These are phyloP conservation scores for Campaea margaritaria DNA, from an alignment of 2,888 invertebrate species.

Conservation along the genomic window DNA sequence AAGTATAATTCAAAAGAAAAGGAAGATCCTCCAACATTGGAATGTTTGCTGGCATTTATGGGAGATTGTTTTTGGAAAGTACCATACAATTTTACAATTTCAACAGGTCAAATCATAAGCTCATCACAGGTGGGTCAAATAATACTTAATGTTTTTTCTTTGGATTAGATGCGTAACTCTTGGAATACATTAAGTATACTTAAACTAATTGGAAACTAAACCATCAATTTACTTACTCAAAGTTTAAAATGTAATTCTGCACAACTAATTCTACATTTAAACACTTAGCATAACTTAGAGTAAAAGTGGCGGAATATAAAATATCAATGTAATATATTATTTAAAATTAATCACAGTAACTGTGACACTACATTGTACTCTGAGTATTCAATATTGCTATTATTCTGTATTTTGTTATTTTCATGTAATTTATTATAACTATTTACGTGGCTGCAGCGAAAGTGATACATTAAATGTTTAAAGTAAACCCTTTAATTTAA, in stretches of 20 bases:
- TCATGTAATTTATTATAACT: neutral
- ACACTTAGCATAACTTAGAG: conserved; percentile 10
- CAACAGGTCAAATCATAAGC: too few species aligned
- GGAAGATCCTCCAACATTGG: too few species aligned
- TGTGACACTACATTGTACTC: conserved; percentile 52
- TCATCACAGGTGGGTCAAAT: too few species aligned
- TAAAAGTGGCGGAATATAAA: conserved; percentile 62
- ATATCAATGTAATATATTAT: conserved; percentile 43
- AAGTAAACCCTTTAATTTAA: neutral
- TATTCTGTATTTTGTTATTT: conserved; percentile 21
- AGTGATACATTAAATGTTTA: neutral
- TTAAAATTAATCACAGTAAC: conserved; percentile 39
- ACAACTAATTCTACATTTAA: neutral
- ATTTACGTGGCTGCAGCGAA: neutral
- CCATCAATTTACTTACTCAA: too few species aligned
- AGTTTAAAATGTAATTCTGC: conserved; percentile 1
- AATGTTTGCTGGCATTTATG: too few species aligned
- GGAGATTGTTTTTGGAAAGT: too few species aligned
- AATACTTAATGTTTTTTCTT: too few species aligned
- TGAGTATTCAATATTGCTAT: conserved; percentile 47
- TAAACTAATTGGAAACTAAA: too few species aligned
- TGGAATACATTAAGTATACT: too few species aligned
- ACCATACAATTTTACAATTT: too few species aligned
- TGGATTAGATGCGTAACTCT: too few species aligned
- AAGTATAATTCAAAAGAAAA: too few species aligned